phyloP scores from a whole-genome alignment of 1,140 invertebrate genomes.

The Scylla paramamosain region DNA sequence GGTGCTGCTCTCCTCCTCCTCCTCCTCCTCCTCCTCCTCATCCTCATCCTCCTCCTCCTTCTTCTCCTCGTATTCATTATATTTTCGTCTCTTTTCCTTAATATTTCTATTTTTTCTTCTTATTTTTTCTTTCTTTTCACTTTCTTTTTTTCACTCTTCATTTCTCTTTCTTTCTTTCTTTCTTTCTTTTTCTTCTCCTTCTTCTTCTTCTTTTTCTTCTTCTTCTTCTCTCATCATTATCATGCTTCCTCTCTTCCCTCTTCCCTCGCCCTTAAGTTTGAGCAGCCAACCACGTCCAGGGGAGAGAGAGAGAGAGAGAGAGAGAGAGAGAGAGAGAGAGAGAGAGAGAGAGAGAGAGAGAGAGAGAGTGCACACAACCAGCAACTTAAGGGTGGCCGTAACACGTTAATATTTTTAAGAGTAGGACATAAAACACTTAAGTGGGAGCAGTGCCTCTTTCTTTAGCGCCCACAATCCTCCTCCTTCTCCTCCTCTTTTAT shows the following conservation, averaged over 20 bases:
- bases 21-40: not conserved
- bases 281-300: not conserved
- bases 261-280: not conserved
- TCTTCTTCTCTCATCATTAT: not conserved
- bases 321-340: slow-evolving; percentile 46
- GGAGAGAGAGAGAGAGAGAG: not conserved
- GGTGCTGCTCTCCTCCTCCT: not conserved
- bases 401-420: not conserved
- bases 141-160: not conserved
- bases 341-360: slow-evolving; percentile 48
- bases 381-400: not conserved
- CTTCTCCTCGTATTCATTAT: not conserved
- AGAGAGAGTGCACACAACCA: not conserved
- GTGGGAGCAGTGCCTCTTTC: not conserved
- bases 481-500: slow-evolving; percentile 9
- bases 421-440: not conserved
- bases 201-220: not conserved
- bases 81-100: not conserved
- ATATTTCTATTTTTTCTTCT: not conserved
- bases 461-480: not conserved
- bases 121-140: not conserved
- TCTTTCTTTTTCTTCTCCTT: not conserved
- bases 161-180: not conserved
- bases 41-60: not conserved
- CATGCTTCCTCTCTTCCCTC: not conserved